A percentile compares a stretch with the other conserved stretches of the same genome.
These are phyloP conservation scores for Hydractinia echinata DNA, from an alignment of 30 jellyfish, hydroid and myxozoan genomes.

Conservation along the genomic window DNA sequence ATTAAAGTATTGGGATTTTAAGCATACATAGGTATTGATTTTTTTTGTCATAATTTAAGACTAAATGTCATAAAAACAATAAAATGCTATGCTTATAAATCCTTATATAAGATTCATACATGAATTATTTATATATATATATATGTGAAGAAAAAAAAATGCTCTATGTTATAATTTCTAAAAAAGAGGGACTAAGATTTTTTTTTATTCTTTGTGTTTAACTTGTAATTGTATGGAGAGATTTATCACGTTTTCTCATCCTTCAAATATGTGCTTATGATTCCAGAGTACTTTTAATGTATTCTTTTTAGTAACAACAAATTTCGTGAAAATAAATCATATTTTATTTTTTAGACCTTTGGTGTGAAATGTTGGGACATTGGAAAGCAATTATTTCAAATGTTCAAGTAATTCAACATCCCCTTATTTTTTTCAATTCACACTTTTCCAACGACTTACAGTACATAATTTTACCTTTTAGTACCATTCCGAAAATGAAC, in stretches of 20 bases:
- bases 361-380: slow-evolving; percentile 96
- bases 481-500: slow-evolving; percentile 67
- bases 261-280: not conserved
- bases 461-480: not conserved
- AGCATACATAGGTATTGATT: too few species aligned
- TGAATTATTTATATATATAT: too few species aligned
- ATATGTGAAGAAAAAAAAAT: too few species aligned
- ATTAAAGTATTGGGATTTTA: too few species aligned
- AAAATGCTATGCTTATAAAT: too few species aligned
- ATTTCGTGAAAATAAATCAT: not conserved
- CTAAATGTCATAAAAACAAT: too few species aligned
- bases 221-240: too few species aligned
- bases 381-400: slow-evolving; percentile 76
- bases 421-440: not conserved
- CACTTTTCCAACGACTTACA: not conserved
- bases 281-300: not conserved
- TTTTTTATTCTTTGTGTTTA: too few species aligned
- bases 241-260: not conserved
- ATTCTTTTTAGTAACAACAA: not conserved
- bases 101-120: too few species aligned
- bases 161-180: too few species aligned
- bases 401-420: slow-evolving; percentile 56
- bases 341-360: slow-evolving; percentile 50
- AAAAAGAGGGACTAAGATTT: too few species aligned
- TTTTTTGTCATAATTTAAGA: too few species aligned